Conservation (phyloP, 2,113 vertebrate genomes). For the Heloderma charlesbogerti region DNA sequence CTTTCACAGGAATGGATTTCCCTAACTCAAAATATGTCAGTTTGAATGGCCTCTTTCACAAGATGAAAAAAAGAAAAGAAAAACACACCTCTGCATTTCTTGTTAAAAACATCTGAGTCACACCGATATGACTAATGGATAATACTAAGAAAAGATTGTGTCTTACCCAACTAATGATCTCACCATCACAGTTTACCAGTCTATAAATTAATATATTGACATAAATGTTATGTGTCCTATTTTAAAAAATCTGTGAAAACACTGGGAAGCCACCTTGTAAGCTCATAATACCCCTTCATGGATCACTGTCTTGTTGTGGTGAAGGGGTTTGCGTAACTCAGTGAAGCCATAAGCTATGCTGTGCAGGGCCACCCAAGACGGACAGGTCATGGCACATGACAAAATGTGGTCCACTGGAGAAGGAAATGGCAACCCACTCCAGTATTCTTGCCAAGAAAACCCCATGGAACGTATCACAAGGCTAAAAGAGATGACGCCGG, state of each 20-base stretch:
- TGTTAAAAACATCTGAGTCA: conserved; percentile 36
- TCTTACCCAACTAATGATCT: conserved; percentile 16
- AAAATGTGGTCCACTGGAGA: too few species aligned
- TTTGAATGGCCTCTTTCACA: conserved; percentile 22
- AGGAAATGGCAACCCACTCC: too few species aligned
- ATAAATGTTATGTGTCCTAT: conserved; percentile 19
- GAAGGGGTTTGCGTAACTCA: too few species aligned
- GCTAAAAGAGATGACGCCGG: too few species aligned
- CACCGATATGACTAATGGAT: neutral
- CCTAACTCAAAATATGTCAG: conserved; percentile 8
- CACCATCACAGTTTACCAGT: conserved; percentile 9
- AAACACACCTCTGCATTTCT: neutral
- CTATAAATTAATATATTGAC: conserved; percentile 1
- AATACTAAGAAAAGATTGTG: conserved; percentile 13
- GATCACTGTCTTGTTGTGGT: too few species aligned
- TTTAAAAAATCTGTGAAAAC: neutral
- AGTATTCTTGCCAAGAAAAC: too few species aligned
- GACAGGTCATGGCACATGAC: too few species aligned
- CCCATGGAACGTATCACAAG: too few species aligned
- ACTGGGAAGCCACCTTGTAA: neutral
- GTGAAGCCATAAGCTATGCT: too few species aligned
- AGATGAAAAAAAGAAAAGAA: rapidly evolving
- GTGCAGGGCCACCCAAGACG: too few species aligned
- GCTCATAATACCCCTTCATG: too few species aligned
- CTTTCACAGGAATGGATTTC: neutral